Conservation (phyloP, 2,797 vertebrate genomes). For the Myripristis jacobus region DNA sequence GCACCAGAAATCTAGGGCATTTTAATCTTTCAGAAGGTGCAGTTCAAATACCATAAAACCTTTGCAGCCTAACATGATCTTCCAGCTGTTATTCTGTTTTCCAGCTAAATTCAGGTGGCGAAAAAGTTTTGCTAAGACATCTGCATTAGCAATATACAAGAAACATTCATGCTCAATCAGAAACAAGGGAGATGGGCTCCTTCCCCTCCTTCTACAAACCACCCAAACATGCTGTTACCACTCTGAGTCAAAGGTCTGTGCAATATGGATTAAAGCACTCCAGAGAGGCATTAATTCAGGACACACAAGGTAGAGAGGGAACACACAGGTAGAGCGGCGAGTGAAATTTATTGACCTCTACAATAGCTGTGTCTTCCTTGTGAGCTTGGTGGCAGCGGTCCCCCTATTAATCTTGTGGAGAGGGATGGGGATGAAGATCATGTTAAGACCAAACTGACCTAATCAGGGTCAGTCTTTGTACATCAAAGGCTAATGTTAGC, state of each 20-base stretch:
- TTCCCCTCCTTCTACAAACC: background rate
- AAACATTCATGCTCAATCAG: background rate
- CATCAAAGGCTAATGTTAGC: constrained; percentile 62
- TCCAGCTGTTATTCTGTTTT: background rate
- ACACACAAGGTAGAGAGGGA: background rate
- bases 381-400: background rate
- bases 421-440: constrained; percentile 20
- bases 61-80: background rate
- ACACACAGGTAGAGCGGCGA: background rate
- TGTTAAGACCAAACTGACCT: constrained; percentile 50
- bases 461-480: constrained; percentile 49
- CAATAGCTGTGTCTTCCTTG: constrained; percentile 38
- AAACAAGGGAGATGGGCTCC: background rate
- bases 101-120: background rate
- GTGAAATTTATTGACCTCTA: constrained; percentile 41
- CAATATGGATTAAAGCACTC: constrained; percentile 24
- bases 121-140: background rate
- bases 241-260: constrained; percentile 16
- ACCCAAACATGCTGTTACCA: background rate
- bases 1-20: no score
- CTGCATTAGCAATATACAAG: background rate
- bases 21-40: background rate
- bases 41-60: no score
- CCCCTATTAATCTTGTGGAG: constrained; percentile 54
- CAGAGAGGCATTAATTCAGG: constrained; percentile 7